These are phyloP conservation scores for Callimorpha dominula DNA, from an alignment of 2,888 invertebrate species.

Conservation along the genomic window DNA sequence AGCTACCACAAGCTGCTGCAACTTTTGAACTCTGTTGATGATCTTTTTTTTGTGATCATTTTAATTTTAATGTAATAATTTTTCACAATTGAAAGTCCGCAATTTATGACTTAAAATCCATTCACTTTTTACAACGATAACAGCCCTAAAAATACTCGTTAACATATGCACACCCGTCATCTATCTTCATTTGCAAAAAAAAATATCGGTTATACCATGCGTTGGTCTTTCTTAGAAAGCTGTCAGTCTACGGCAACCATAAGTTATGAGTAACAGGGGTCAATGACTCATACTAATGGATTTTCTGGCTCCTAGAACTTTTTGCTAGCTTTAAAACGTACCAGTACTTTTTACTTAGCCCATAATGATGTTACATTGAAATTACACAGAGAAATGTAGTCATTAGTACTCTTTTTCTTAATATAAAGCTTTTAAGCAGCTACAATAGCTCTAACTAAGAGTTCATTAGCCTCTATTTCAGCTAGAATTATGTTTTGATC, in stretches of 20 bases:
- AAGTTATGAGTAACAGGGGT: slow-evolving; percentile 51
- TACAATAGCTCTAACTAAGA: slow-evolving; percentile 14
- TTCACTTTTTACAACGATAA: not conserved
- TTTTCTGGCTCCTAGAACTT: slow-evolving; percentile 48
- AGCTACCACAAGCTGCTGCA: too few relatives aligned
- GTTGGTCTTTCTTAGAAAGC: slow-evolving; percentile 28
- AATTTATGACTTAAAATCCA: too few relatives aligned
- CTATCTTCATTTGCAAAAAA: slow-evolving; percentile 30
- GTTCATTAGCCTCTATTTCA: slow-evolving; percentile 14
- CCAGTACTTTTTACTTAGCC: slow-evolving; percentile 28
- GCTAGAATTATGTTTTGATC: slow-evolving; percentile 10
- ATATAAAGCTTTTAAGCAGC: not conserved
- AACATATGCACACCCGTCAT: slow-evolving; percentile 1
- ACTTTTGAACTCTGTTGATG: too few relatives aligned
- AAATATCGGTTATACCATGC: slow-evolving; percentile 30
- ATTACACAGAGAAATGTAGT: slow-evolving; percentile 37
- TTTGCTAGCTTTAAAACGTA: slow-evolving; percentile 46
- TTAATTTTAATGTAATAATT: too few relatives aligned
- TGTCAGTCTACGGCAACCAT: slow-evolving; percentile 29
- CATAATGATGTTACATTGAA: slow-evolving; percentile 39
- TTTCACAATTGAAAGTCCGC: too few relatives aligned
- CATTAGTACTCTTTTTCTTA: slow-evolving; percentile 24
- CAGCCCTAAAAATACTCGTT: not conserved
- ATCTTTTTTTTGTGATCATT: too few relatives aligned
- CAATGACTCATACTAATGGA: slow-evolving; percentile 55